A percentile compares a stretch with the other conserved stretches of the same genome.
Conservation (phyloP, 64 coral and sea anemone genomes). For the Actinia equina region DNA sequence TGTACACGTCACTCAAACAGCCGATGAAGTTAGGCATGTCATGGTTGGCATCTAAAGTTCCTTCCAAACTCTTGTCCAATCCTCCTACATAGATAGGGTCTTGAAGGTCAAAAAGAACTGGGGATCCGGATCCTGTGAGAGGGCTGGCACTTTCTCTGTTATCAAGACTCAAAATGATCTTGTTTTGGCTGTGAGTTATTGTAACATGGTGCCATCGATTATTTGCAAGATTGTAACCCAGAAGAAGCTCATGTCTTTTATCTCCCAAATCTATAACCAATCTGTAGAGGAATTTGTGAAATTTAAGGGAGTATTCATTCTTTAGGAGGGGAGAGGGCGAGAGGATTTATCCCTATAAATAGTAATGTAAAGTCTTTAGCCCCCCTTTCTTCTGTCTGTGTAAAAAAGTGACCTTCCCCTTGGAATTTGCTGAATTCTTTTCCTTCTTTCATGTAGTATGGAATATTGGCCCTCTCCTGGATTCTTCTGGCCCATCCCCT, state of each 20-base stretch:
- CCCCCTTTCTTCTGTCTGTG: too few relatives aligned
- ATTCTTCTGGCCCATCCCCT: too few relatives aligned
- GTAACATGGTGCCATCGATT: slow-evolving; percentile 56
- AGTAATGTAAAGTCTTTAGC: too few relatives aligned
- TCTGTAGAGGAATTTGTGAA: background rate
- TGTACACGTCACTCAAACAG: slow-evolving; percentile 47
- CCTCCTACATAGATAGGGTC: slow-evolving; percentile 51
- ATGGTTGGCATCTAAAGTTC: background rate
- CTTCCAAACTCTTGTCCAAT: slow-evolving; percentile 14
- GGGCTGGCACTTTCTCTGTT: background rate
- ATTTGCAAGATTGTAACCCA: slow-evolving; percentile 54
- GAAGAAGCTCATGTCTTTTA: slow-evolving; percentile 12
- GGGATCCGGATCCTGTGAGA: slow-evolving; percentile 4
- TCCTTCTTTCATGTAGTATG: too few relatives aligned
- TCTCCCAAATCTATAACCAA: background rate
- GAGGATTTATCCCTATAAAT: too few relatives aligned
- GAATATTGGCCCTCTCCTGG: too few relatives aligned
- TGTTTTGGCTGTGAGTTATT: background rate
- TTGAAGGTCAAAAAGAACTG: slow-evolving; percentile 41
- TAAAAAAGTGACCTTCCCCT: too few relatives aligned
- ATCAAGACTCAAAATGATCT: slow-evolving; percentile 23
- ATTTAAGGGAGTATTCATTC: too few relatives aligned
- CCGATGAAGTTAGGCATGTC: slow-evolving; percentile 39
- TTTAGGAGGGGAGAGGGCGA: too few relatives aligned
- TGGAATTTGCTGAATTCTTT: too few relatives aligned